These are phyloP conservation scores for Centrocercus urophasianus DNA, from an alignment of 2,113 vertebrate genomes.

Conservation along the genomic window DNA sequence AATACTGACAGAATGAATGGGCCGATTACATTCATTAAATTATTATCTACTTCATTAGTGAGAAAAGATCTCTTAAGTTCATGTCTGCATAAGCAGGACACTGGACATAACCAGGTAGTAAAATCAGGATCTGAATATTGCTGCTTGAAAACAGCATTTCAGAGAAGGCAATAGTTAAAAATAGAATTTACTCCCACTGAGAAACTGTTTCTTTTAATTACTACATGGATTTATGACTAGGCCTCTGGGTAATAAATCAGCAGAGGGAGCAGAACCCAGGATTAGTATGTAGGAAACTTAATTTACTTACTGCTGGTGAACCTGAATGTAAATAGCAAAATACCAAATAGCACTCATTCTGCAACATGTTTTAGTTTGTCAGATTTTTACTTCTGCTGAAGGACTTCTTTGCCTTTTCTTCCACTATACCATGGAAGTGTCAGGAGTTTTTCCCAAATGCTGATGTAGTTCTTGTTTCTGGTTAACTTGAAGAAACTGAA, in stretches of 20 bases:
- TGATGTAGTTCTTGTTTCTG: background rate
- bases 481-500: background rate
- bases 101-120: background rate
- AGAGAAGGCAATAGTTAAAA: constrained; percentile 55
- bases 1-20: background rate
- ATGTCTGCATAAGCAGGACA: background rate
- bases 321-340: background rate
- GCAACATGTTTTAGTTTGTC: background rate
- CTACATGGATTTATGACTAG: constrained; percentile 24
- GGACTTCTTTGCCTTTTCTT: background rate
- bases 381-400: background rate
- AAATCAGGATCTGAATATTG: constrained; percentile 22
- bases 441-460: background rate
- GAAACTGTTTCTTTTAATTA: constrained; percentile 57
- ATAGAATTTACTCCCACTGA: constrained; percentile 43
- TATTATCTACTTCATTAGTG: background rate
- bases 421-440: background rate
- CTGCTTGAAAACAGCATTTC: constrained; percentile 33
- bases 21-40: background rate
- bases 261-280: background rate
- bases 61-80: background rate
- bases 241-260: constrained; percentile 38
- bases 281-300: background rate
- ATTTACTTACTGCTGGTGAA: constrained; percentile 17
- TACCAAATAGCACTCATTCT: constrained; percentile 18